Conservation (phyloP, 2,113 vertebrate species). For the Crotalus helleri region DNA sequence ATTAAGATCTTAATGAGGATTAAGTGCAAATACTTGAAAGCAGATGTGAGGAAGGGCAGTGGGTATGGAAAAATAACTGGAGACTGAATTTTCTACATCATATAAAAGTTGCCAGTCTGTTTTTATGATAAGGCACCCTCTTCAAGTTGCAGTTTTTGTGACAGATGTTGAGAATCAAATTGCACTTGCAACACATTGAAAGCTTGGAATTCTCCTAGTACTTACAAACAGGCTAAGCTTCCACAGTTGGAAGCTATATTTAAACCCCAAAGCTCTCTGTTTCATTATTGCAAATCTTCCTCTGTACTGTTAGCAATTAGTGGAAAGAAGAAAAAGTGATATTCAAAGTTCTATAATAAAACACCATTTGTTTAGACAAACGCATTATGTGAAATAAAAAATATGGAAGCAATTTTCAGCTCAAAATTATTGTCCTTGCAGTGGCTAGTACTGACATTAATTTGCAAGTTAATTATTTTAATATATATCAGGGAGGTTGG, state of each 20-base stretch:
- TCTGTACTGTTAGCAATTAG: conserved; percentile 45
- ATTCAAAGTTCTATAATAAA: conserved; percentile 38
- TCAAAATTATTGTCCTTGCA: conserved; percentile 1
- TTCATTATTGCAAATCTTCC: conserved; percentile 49
- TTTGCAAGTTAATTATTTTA: not conserved
- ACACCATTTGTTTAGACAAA: conserved; percentile 2
- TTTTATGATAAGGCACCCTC: conserved; percentile 37
- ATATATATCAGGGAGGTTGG: not conserved
- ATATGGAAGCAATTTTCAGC: not conserved
- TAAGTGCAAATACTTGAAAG: not conserved
- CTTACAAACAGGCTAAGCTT: conserved; percentile 47
- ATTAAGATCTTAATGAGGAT: not conserved
- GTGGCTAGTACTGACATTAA: not conserved
- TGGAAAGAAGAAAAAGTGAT: conserved; percentile 45
- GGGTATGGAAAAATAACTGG: not conserved
- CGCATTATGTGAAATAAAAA: not conserved
- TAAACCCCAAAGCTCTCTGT: conserved; percentile 48
- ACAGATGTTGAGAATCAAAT: conserved; percentile 63
- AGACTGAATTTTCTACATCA: conserved; percentile 7
- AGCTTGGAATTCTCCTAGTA: conserved; percentile 43
- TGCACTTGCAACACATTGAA: conserved; percentile 33
- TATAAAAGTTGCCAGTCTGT: conserved; percentile 18
- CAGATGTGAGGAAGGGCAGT: not conserved
- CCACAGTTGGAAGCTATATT: conserved; percentile 62
- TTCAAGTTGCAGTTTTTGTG: conserved; percentile 22